Evolutionary conservation across 2,797 vertebrate species (phyloP).

Genomic region (Poeciliopsis presidionis): DNA sequence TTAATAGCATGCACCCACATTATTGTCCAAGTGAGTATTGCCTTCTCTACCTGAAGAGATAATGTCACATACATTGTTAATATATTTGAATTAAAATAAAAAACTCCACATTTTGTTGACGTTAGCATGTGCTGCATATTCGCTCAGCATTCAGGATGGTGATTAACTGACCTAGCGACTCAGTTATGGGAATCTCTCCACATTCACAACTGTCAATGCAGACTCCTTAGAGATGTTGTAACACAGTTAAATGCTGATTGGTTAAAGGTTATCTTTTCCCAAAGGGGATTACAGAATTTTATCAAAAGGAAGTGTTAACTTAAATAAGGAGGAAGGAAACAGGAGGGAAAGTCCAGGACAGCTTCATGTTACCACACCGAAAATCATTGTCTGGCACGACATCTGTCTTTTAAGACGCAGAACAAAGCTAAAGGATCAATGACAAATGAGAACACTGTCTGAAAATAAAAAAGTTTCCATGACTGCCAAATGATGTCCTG

Average conservation of each 20-base stretch:
- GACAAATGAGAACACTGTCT: not conserved
- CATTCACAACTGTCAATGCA: not conserved
- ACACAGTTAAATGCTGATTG: not conserved
- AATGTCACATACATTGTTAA: no score
- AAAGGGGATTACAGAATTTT: not conserved
- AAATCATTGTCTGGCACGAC: not conserved
- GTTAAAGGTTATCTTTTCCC: not conserved
- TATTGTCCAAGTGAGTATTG: not conserved
- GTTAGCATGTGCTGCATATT: not conserved
- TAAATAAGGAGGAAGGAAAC: not conserved
- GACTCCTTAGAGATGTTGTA: not conserved
- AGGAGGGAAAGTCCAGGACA: conserved; percentile 1
- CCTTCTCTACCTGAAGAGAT: not conserved
- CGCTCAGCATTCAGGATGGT: not conserved
- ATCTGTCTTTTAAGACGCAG: not conserved
- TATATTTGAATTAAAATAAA: no score
- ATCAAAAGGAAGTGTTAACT: not conserved
- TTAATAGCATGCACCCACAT: not conserved
- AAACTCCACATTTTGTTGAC: no score
- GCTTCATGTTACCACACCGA: not conserved
- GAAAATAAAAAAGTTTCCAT: not conserved
- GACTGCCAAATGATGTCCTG: not conserved
- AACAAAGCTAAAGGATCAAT: not conserved
- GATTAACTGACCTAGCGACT: no score
- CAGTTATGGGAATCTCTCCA: not conserved